Evolutionary conservation across 2,113 vertebrate genomes (phyloP).

Genomic region (Henicopernis longicauda): DNA sequence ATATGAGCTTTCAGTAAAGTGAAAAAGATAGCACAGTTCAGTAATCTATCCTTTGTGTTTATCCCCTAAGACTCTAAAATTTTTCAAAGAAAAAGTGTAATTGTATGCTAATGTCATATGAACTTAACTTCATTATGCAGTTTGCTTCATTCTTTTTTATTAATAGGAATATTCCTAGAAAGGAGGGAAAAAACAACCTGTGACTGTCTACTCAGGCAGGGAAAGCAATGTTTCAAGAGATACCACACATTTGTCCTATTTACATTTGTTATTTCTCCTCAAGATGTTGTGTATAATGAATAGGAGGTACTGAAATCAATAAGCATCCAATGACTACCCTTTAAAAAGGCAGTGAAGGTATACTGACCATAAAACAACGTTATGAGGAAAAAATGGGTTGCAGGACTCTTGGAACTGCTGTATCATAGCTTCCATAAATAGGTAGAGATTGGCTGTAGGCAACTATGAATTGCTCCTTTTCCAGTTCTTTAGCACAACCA

Average conservation of each 20-base stretch:
- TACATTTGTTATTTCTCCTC: neutral
- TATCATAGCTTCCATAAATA: neutral
- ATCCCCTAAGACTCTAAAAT: neutral
- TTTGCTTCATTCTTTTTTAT: neutral
- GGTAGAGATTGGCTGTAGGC: neutral
- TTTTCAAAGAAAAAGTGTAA: neutral
- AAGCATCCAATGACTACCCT: neutral
- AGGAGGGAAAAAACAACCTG: neutral
- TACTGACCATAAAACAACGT: neutral
- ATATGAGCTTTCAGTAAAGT: neutral
- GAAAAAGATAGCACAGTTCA: neutral
- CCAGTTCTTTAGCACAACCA: neutral
- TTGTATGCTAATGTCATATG: neutral
- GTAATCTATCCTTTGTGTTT: neutral
- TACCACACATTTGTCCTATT: neutral
- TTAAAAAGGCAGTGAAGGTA: neutral
- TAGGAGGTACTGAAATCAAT: neutral
- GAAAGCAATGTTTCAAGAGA: neutral
- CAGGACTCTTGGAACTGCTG: neutral
- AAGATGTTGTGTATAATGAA: neutral
- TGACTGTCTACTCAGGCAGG: neutral
- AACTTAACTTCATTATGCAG: neutral
- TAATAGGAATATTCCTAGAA: neutral
- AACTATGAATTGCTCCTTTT: neutral
- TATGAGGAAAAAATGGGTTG: neutral